phyloP scores from a whole-genome alignment of 1,140 invertebrate species.

The Fopius arisanus region DNA sequence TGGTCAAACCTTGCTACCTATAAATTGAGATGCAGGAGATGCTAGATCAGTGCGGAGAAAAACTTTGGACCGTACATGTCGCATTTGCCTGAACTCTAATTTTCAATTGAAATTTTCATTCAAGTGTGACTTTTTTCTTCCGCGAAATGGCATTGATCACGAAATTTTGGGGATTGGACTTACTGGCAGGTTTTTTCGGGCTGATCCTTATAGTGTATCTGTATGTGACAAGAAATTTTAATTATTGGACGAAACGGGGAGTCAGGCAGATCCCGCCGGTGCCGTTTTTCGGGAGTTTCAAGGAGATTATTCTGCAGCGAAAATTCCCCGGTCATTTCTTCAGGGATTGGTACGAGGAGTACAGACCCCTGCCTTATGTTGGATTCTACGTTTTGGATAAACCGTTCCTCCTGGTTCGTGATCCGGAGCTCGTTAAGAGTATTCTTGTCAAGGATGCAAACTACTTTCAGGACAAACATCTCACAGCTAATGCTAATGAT shows the following conservation, averaged over 20 bases:
- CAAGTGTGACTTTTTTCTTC: background rate
- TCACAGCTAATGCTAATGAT: conserved; percentile 36
- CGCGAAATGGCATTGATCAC: conserved; percentile 37
- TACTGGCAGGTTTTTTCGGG: conserved; percentile 29
- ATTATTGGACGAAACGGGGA: conserved; percentile 55
- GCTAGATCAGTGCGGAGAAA: too few relatives aligned
- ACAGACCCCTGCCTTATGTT: conserved; percentile 36
- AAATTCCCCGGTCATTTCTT: conserved; percentile 31
- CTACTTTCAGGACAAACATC: conserved; percentile 52
- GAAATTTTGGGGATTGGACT: conserved; percentile 28
- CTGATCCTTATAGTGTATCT: conserved; percentile 44
- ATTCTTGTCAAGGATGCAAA: conserved; percentile 64
- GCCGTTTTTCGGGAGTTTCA: conserved; percentile 53
- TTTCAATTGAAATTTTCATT: too few relatives aligned
- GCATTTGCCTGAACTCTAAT: too few relatives aligned
- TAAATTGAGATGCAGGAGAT: too few relatives aligned
- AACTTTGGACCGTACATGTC: too few relatives aligned
- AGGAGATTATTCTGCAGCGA: conserved; percentile 21
- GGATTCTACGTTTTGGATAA: conserved; percentile 56
- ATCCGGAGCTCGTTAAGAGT: conserved; percentile 60
- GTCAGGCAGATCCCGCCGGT: conserved; percentile 45
- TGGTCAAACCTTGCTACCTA: too few relatives aligned
- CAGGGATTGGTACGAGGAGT: conserved; percentile 36
- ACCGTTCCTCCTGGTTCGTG: conserved; percentile 57
- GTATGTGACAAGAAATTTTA: conserved; percentile 53